A percentile compares a stretch with the other conserved stretches of the same genome.
These are phyloP conservation scores for Catocala sponsa DNA, from an alignment of 2,888 invertebrate species.

Conservation along the genomic window DNA sequence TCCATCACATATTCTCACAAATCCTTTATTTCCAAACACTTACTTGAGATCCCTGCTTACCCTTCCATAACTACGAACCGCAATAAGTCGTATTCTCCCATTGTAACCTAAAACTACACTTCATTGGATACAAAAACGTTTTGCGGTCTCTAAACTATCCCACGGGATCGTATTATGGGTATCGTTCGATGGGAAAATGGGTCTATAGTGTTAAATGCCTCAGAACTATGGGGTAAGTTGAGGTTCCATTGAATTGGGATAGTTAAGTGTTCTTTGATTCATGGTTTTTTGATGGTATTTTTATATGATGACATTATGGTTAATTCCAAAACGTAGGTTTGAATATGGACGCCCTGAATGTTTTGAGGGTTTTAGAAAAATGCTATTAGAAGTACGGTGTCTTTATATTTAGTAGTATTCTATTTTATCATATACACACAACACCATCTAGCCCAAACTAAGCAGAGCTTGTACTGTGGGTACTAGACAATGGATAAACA, in stretches of 20 bases:
- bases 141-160: constrained; percentile 49
- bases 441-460: no score
- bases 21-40: constrained; percentile 2
- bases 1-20: not conserved
- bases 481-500: no score
- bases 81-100: constrained; percentile 21
- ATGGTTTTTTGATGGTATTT: constrained; percentile 6
- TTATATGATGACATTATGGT: no score
- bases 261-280: constrained; percentile 15
- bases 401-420: no score
- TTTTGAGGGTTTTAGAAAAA: no score
- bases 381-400: no score
- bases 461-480: no score
- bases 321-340: no score
- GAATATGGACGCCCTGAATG: no score
- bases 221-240: constrained; percentile 2
- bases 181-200: constrained; percentile 44
- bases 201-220: constrained; percentile 19
- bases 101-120: constrained; percentile 47
- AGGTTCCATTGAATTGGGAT: constrained; percentile 3
- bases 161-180: constrained; percentile 52
- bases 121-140: constrained; percentile 44
- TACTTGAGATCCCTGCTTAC: constrained; percentile 3
- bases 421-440: no score
- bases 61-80: constrained; percentile 13